Percentiles rank a stretch among this genome's conserved stretches.
These are phyloP conservation scores for Diadumene lineata DNA, from an alignment of 92 coral and sea anemone genomes.

Conservation along the genomic window DNA sequence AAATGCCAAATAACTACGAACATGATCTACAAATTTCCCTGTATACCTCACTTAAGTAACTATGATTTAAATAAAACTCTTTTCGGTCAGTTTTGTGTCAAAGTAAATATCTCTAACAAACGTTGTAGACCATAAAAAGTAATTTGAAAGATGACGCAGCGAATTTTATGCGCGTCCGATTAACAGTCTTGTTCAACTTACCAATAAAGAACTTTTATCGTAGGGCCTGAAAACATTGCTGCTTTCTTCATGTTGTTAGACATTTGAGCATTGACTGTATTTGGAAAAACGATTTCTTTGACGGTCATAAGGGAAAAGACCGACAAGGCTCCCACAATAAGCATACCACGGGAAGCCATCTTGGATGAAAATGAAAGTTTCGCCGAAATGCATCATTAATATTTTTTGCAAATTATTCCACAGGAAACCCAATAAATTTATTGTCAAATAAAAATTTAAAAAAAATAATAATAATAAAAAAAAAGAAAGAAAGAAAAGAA, in stretches of 20 bases:
- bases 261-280: constrained; percentile 54
- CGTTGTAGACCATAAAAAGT: not conserved
- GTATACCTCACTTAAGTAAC: not conserved
- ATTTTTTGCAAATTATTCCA: constrained; percentile 6
- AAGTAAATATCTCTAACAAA: not conserved
- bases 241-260: constrained; percentile 69
- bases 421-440: not conserved
- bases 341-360: constrained; percentile 75
- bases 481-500: not conserved
- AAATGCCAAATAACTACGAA: not conserved
- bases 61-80: too few species aligned
- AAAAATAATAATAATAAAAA: not conserved
- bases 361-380: too few species aligned
- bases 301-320: constrained; percentile 68
- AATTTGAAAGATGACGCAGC: constrained; percentile 32
- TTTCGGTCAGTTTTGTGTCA: not conserved
- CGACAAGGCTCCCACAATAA: constrained; percentile 63
- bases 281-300: constrained; percentile 78
- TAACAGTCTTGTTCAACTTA: constrained; percentile 34
- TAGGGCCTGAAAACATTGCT: constrained; percentile 82
- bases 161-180: not conserved
- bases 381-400: not conserved
- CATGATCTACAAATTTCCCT: too few species aligned
- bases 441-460: too few species aligned
- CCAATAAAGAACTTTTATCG: constrained; percentile 91